Evolutionary conservation across 2,113 vertebrate species (phyloP).

Genomic region (Takifugu flavidus): DNA sequence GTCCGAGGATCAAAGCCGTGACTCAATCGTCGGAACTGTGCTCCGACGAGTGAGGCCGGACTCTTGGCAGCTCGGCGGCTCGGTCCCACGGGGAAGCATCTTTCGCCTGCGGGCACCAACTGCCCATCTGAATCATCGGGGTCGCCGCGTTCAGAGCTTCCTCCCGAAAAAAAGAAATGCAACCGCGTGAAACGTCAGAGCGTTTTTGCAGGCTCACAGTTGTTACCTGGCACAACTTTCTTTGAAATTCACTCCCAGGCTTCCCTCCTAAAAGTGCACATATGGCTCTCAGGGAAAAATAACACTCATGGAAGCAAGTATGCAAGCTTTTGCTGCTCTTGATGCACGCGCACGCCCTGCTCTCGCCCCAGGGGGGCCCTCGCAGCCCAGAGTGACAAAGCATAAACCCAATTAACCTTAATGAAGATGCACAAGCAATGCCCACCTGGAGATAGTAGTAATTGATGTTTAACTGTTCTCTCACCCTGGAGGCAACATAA

Average conservation of each 20-base stretch:
- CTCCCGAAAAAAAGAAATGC: not conserved
- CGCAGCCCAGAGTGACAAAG: conserved; percentile 11
- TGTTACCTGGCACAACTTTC: too few species aligned
- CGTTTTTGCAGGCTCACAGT: too few species aligned
- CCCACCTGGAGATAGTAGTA: conserved; percentile 1
- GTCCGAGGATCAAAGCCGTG: not conserved
- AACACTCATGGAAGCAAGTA: not conserved
- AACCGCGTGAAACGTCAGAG: not conserved
- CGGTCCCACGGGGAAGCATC: conserved; percentile 6
- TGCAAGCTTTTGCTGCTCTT: not conserved
- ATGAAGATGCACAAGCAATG: conserved; percentile 1
- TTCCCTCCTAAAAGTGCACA: too few species aligned
- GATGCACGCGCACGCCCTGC: not conserved
- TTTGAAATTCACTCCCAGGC: too few species aligned
- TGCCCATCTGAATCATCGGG: conserved; percentile 12
- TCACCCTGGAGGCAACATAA: conserved; percentile 2
- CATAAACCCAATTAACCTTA: not conserved
- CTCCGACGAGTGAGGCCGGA: not conserved
- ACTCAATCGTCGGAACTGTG: not conserved
- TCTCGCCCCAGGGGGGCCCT: not conserved
- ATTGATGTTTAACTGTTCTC: conserved; percentile 10
- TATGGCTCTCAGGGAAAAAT: too few species aligned
- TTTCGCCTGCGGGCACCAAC: conserved; percentile 16
- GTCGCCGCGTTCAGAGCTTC: not conserved
- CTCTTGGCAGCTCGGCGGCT: conserved; percentile 19